These are phyloP conservation scores for Ctenicera cuprea DNA, from an alignment of 2,888 invertebrate species.

Conservation along the genomic window DNA sequence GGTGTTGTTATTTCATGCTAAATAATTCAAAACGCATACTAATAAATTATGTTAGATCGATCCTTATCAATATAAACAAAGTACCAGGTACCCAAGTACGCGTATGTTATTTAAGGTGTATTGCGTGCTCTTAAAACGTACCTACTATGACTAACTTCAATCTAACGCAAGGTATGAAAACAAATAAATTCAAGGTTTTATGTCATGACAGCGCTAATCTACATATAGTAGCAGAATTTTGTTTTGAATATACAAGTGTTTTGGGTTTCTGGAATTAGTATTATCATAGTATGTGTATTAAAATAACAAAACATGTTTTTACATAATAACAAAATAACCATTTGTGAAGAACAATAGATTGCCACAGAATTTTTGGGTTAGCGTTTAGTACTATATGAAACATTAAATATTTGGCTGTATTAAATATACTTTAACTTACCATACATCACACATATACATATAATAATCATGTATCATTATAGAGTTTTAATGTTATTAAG, in stretches of 20 bases:
- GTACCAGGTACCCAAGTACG: slow-evolving; percentile 17
- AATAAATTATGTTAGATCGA: slow-evolving; percentile 12
- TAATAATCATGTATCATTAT: too few species aligned
- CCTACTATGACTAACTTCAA: neutral
- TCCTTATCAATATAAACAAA: slow-evolving; percentile 10
- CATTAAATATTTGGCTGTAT: too few species aligned
- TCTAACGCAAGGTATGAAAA: neutral
- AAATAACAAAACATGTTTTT: too few species aligned
- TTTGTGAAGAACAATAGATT: too few species aligned
- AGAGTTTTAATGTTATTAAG: too few species aligned
- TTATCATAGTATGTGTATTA: neutral
- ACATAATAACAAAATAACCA: too few species aligned
- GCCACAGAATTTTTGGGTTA: too few species aligned
- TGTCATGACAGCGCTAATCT: slow-evolving; percentile 6
- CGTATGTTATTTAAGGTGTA: slow-evolving; percentile 10
- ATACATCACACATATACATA: too few species aligned
- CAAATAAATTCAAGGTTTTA: slow-evolving; percentile 18
- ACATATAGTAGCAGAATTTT: slow-evolving; percentile 7
- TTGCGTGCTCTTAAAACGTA: slow-evolving; percentile 19
- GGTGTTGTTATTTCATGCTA: neutral
- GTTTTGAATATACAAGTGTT: neutral
- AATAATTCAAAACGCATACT: neutral
- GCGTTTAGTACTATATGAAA: too few species aligned
- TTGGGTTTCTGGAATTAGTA: neutral
- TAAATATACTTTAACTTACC: too few species aligned